Percentiles rank a stretch among this genome's conserved stretches.
Evolutionary conservation across 2,888 invertebrate genomes (phyloP).

Genomic region (Meganola albula): DNA sequence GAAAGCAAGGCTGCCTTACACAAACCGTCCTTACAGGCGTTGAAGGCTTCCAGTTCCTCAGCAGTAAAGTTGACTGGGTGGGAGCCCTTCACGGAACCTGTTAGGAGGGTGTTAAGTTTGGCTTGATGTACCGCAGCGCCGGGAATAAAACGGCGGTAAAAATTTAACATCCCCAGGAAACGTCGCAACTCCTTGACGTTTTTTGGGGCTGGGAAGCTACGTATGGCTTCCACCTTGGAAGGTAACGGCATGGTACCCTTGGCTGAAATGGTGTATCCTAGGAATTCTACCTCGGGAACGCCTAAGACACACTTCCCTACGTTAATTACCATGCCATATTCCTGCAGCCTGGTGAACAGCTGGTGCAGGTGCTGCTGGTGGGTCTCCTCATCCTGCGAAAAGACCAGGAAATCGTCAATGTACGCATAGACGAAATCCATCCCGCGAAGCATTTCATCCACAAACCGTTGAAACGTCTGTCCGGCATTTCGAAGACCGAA

Average conservation of each 20-base stretch:
- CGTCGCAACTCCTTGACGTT: not conserved
- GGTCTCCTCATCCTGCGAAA: not conserved
- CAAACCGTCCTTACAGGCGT: constrained; percentile 1
- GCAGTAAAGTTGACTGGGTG: not conserved
- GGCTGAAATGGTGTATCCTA: constrained; percentile 14
- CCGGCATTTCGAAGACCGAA: constrained; percentile 5
- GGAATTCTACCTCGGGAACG: not conserved
- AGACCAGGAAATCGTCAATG: constrained; percentile 2
- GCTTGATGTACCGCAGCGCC: not conserved
- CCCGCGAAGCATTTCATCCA: constrained; percentile 2
- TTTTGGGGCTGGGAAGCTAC: constrained; percentile 9
- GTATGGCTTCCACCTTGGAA: constrained; percentile 10
- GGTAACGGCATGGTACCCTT: constrained; percentile 9
- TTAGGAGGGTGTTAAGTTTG: not conserved
- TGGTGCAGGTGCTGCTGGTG: constrained; percentile 1
- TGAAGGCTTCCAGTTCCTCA: not conserved
- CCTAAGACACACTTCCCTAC: constrained; percentile 4
- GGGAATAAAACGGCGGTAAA: not conserved
- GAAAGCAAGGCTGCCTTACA: not conserved
- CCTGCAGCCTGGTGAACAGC: not conserved
- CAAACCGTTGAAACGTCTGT: constrained; percentile 4
- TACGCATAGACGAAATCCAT: not conserved
- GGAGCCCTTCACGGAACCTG: not conserved
- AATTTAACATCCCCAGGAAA: constrained; percentile 4
- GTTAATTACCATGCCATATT: constrained; percentile 2